Evolutionary conservation across 2,888 invertebrate genomes (phyloP), one percentile per base, ranked within the genome.

Genomic region (Anorthoa munda): DNA sequence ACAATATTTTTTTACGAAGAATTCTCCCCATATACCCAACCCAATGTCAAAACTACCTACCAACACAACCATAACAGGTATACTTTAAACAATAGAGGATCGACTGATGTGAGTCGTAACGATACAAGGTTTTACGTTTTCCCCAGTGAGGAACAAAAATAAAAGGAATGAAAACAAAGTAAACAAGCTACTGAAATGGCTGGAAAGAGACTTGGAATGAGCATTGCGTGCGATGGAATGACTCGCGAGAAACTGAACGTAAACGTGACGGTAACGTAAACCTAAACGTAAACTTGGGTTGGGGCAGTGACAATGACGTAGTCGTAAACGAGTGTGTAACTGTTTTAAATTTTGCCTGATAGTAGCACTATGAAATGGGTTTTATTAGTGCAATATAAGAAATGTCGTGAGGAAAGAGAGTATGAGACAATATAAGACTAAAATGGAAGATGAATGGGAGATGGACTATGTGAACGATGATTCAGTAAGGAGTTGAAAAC

Each of bases 41-140:
- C 58, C 45, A 82, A 58, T 65, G 79, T 61, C 63, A 70, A 66
- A 76, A 72, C 56, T 71, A 66, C 56, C 45, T 56, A 18, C 81
- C 39, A 15, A 67, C 66, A 72, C 17, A 72, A 48, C 58, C 63
- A 72, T 80, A 72, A 73, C 72, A 51, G 61, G 59, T 69, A 74
- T 61, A 80, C 70, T 80, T 83, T 75, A 83, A 81, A 83, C 80
- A 84, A 80, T 85, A 80, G 72, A 77, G 61, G 64, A 82, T 83
- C 72, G 72, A 84, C 66, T 85, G 86, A 85, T 84, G 84, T 65
- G 73, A 72, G 77, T 58, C 81, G 66, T 83, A 75, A 83, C 84
- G 83, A 85, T 84, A 84, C 85, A 84, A 84, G 81, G 78, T 85
- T 85, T 85, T 76, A 85, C 83, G 81, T 85, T 83, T 72, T 83